Base-by-base conservation (phyloP, 2,797 vertebrate genomes). In the Steatocranus sp. region DNA sequence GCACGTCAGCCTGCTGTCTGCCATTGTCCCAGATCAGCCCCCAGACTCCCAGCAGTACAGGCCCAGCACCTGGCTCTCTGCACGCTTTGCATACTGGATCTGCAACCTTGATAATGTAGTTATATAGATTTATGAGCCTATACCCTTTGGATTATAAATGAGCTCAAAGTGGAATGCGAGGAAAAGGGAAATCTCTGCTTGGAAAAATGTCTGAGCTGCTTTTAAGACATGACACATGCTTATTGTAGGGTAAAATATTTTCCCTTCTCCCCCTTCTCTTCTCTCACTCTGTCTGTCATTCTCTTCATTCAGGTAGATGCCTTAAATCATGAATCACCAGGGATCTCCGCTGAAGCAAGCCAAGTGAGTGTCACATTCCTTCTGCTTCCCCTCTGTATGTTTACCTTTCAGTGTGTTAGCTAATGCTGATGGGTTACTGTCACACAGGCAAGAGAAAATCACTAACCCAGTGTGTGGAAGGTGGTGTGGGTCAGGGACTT, bases 321-420 rank as follows among this genome's bases (percentile, higher is more conserved):
- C 91, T 89, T 87, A 92, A 93, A 89, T 82, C 91, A 96, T 96
- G 96, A 96, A 86, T 88, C 68, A 73, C 77, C 86, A 25, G 74
- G 94, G 90, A 94, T 76, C 93, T 92, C 87, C 17, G 66, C 79
- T 79, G 30, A 93, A 86, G 77, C 77, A 46, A 88, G 79, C 91
- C 89, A 96, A 96, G 96, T 97, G 84, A 96, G 96, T 94, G 48
- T 79, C 9, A 11, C 66, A 58, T 90, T 91, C 83, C 81, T 84
- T 34, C 82, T 32, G 41, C 82, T 51, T 50, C 82, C 34, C 17
- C 48, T 53, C 66, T 23, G 43, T 66, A 58, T 87, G 74, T 92
- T 89, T 88, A 82, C 80, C 70, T 89, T 88, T 84, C 76, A 79
- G 38, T 73, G 38, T 54, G 73, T 81, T 83, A 30, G 78, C 38